Base-by-base conservation (phyloP, 1,140 invertebrate species). In the Atta texana region DNA sequence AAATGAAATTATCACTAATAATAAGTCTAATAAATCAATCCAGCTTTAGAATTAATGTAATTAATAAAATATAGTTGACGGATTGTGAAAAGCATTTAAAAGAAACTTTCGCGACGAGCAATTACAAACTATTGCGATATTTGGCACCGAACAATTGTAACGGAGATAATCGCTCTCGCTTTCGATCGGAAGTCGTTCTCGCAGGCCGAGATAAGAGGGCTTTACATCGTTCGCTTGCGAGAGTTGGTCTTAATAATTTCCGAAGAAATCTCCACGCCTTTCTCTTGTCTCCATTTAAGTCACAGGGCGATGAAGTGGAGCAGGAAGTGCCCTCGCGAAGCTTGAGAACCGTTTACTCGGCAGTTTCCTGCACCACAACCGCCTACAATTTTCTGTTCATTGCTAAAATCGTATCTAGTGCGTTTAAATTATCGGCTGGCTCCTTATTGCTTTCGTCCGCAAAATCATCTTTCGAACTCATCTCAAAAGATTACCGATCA, bases 211-310 rank as follows among this genome's bases (percentile, higher is more conserved):
- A 78, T 89, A 86, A 75, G 31, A 57, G 53, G 44, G 85, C 80
- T 44, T 44, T 61, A 64, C 69, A 84, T 74, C 78, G 68, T 21
- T 51, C 87, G 87, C 68, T 82, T 72, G 59, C 66, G 53, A 63
- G 51, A 89, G 55, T 66, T 63, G 87, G 68, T 86, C 74, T 89
- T 87, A 76, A 89, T 89, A 89, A 89, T 89, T 89, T 89, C 84
- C 76, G 86, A 89, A 89, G 88, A 89, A 89, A 89, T 89, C 88
- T 87, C 88, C 84, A 89, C 87, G 88, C 88, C 88, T 89, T 89
- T 89, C 88, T 89, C 88, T 87, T 89, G 88, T 89, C 88, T 89
- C 88, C 84, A 74, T 89, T 87, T 64, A 89, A 89, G 84, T 88
- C 72, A 75, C 88, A n/a, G 68, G 57, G 63, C 88, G 84, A 89